These are phyloP conservation scores for Rapana venosa DNA, from an alignment of 2,888 invertebrate species.

Conservation along the genomic window DNA sequence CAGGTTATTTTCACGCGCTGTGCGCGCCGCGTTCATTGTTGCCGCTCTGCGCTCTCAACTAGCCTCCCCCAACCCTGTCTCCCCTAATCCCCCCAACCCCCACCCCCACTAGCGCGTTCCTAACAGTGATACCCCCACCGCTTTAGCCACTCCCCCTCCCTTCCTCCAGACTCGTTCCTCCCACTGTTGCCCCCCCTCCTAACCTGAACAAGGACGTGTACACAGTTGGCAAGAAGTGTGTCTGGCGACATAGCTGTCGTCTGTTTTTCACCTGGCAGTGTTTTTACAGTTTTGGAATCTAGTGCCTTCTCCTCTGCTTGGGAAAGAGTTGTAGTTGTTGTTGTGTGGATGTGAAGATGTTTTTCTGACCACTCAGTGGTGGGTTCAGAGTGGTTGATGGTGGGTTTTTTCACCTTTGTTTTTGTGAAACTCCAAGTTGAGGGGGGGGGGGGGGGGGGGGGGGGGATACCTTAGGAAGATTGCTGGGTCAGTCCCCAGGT, in stretches of 20 bases:
- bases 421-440: neutral
- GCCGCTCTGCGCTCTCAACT: neutral
- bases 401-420: neutral
- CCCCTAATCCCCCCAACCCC: neutral
- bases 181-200: neutral
- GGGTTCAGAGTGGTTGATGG: neutral
- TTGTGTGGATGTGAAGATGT: neutral
- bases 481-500: too few species aligned
- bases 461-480: too few species aligned
- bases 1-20: neutral
- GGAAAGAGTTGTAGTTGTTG: neutral
- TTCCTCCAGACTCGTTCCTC: neutral
- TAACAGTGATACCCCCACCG: too few species aligned
- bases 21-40: neutral
- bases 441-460: too few species aligned
- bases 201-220: neutral
- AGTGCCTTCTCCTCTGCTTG: neutral
- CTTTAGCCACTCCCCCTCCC: neutral
- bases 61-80: too few species aligned
- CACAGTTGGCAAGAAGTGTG: neutral
- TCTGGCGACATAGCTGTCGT: conserved; percentile 13
- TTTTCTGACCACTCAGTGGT: neutral
- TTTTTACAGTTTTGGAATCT: neutral
- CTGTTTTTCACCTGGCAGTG: conserved; percentile 28
- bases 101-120: neutral